phyloP scores from a whole-genome alignment of 2,888 invertebrate species.

The Apodemia duryi region DNA sequence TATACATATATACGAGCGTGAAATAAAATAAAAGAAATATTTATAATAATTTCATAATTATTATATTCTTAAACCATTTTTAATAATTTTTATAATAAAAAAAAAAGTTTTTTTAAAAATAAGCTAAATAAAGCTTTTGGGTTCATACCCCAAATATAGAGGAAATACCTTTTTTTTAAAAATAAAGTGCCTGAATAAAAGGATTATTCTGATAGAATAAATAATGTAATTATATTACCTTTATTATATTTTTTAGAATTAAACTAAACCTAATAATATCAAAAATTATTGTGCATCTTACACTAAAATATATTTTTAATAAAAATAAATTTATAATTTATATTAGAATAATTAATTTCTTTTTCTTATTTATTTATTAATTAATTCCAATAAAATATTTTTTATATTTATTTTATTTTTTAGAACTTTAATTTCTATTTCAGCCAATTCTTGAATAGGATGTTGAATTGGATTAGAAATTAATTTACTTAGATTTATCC shows the following conservation, averaged over 20 bases:
- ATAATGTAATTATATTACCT: conserved; percentile 59
- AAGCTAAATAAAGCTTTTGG: conserved; percentile 81
- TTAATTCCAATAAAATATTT: conserved; percentile 74
- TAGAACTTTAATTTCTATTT: conserved; percentile 61
- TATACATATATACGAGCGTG: too few relatives aligned
- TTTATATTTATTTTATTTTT: conserved; percentile 73
- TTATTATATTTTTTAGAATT: conserved; percentile 82
- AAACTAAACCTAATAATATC: conserved; percentile 80
- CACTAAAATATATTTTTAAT: conserved; percentile 70
- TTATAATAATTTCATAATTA: too few relatives aligned
- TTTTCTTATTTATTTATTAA: conserved; percentile 14
- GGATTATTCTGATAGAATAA: conserved; percentile 71
- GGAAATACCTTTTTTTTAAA: conserved; percentile 64
- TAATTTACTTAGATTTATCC: conserved; percentile 80
- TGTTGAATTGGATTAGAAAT: conserved; percentile 82
- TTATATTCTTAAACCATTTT: conserved; percentile 10
- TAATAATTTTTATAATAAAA: conserved; percentile 24
- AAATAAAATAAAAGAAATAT: too few relatives aligned
- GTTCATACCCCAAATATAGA: conserved; percentile 81
- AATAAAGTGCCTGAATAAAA: conserved; percentile 71
- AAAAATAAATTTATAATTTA: conserved; percentile 36
- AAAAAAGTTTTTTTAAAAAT: conserved; percentile 58
- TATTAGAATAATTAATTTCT: conserved; percentile 48
- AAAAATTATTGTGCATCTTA: conserved; percentile 82
- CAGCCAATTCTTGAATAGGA: conserved; percentile 59